Evolutionary conservation across 2,113 vertebrate genomes (phyloP).

Genomic region (Gasterosteus aculeatus): DNA sequence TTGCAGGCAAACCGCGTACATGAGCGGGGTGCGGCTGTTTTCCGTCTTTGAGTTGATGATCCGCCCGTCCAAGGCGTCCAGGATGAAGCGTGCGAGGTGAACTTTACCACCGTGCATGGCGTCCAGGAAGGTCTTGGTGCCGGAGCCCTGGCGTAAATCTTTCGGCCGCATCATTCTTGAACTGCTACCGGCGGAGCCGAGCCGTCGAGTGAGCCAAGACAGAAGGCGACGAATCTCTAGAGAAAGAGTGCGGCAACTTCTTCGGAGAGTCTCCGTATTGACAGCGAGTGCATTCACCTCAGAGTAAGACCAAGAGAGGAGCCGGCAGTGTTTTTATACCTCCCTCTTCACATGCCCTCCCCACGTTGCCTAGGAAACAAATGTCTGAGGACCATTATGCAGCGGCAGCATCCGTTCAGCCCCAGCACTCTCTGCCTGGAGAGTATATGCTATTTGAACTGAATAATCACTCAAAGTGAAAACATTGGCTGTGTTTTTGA

Average conservation of each 20-base stretch:
- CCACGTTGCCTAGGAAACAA: conserved; percentile 84
- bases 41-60: conserved; percentile 90
- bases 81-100: conserved; percentile 89
- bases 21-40: conserved; percentile 88
- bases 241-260: conserved; percentile 53
- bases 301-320: conserved; percentile 76
- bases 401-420: conserved; percentile 82
- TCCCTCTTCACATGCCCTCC: conserved; percentile 78
- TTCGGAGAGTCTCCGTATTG: conserved; percentile 50
- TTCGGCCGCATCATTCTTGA: conserved; percentile 87
- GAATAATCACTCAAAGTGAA: conserved; percentile 78
- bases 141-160: conserved; percentile 88
- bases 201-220: neutral
- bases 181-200: neutral
- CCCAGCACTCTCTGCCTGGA: conserved; percentile 74
- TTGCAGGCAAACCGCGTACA: conserved; percentile 86
- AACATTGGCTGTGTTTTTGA: conserved; percentile 65
- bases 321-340: conserved; percentile 82
- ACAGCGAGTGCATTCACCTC: conserved; percentile 62
- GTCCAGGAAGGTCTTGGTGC: conserved; percentile 89
- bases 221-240: conserved; percentile 25
- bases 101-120: conserved; percentile 90
- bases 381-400: conserved; percentile 81
- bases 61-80: conserved; percentile 89
- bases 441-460: conserved; percentile 77